These are phyloP conservation scores for Chironomus tentans DNA, from an alignment of 2,888 invertebrate species.

Conservation along the genomic window DNA sequence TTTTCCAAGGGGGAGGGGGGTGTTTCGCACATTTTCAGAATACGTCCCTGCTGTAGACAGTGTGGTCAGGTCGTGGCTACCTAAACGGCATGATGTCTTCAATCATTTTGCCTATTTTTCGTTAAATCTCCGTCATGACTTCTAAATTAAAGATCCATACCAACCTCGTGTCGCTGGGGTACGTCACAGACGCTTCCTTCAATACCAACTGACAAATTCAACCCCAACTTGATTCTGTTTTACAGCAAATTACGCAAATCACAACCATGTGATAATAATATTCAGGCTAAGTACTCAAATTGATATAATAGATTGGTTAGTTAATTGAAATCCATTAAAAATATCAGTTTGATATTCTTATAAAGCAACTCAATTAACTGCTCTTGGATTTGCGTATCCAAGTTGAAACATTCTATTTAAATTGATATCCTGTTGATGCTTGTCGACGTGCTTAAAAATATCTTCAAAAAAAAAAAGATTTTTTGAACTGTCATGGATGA, in stretches of 20 bases:
- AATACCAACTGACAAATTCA: background rate
- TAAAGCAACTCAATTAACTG: background rate
- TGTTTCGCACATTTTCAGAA: no score
- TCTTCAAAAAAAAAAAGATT: background rate
- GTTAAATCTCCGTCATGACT: no score
- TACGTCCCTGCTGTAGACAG: no score
- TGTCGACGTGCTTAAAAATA: background rate
- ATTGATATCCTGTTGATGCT: no score
- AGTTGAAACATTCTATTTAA: background rate
- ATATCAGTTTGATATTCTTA: background rate
- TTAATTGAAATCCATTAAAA: conserved; percentile 20
- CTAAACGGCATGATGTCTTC: no score
- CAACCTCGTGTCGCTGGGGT: background rate
- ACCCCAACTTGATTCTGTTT: background rate
- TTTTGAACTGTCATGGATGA: background rate
- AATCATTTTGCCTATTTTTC: no score
- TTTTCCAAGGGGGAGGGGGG: no score
- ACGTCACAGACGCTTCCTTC: background rate
- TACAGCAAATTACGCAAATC: background rate
- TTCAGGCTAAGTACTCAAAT: background rate
- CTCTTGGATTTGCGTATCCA: background rate
- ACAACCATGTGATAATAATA: background rate
- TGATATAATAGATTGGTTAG: background rate
- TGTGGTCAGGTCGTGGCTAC: no score
- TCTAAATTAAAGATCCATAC: no score